These are phyloP conservation scores for Limnothrissa miodon DNA, from an alignment of 2,113 vertebrate species.

Conservation along the genomic window DNA sequence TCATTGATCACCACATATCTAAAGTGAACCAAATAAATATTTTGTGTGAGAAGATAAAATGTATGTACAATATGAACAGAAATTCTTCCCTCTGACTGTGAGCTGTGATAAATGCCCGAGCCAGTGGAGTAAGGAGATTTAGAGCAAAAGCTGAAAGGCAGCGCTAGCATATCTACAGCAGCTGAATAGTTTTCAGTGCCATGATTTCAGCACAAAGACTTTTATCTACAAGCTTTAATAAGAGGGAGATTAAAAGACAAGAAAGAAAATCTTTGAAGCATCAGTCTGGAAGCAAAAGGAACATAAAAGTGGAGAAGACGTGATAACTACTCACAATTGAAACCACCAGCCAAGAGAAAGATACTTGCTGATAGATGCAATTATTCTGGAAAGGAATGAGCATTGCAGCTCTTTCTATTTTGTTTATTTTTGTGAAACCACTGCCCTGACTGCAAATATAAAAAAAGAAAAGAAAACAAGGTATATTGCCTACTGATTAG, in stretches of 20 bases:
- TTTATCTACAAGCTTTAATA: slow-evolving; percentile 27
- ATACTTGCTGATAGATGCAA: slow-evolving; percentile 60
- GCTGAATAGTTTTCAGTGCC: slow-evolving; percentile 32
- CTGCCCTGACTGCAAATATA: not conserved
- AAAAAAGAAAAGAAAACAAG: not conserved
- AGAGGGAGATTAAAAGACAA: slow-evolving; percentile 38
- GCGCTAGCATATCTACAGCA: slow-evolving; percentile 21
- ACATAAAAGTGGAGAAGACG: not conserved
- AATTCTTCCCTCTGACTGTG: not conserved
- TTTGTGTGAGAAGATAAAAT: not conserved
- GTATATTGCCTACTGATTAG: not conserved
- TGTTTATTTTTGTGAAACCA: not conserved
- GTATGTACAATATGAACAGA: not conserved
- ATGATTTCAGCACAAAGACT: slow-evolving; percentile 26
- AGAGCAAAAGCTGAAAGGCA: slow-evolving; percentile 7
- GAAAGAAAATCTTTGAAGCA: slow-evolving; percentile 24
- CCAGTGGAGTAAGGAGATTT: not conserved
- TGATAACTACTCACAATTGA: slow-evolving; percentile 30
- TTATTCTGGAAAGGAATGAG: slow-evolving; percentile 38
- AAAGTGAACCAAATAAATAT: too few relatives aligned
- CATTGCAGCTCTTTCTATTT: not conserved
- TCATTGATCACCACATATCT: not conserved
- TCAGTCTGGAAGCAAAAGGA: slow-evolving; percentile 1
- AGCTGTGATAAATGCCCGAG: not conserved
- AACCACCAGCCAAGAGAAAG: slow-evolving; percentile 48